Conservation (phyloP, 2,797 vertebrate species). For the Cynopterus sphinx region DNA sequence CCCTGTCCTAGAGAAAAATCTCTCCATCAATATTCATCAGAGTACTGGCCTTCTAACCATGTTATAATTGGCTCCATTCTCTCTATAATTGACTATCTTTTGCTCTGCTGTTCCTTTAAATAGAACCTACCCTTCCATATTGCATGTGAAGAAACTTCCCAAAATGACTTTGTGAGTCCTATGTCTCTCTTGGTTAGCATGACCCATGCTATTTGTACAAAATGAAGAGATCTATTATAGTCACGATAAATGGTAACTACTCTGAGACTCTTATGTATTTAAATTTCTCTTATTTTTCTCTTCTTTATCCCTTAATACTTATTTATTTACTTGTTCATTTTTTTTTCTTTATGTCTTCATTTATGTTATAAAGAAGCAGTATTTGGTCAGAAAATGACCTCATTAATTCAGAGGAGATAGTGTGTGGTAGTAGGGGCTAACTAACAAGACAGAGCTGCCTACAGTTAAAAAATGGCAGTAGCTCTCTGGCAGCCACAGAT, state of each 20-base stretch:
- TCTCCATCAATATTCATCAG: neutral
- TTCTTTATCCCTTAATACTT: neutral
- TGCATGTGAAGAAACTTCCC: neutral
- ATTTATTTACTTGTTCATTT: neutral
- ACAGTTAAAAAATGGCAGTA: neutral
- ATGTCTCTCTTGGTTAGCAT: neutral
- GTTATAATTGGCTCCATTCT: neutral
- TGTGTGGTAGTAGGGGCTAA: neutral
- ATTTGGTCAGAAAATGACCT: neutral
- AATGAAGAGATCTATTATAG: neutral
- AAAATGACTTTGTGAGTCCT: neutral
- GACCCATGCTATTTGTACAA: neutral
- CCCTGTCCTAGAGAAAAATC: neutral
- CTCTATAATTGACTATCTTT: neutral
- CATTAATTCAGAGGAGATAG: neutral
- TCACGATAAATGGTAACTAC: neutral
- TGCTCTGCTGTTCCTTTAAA: neutral
- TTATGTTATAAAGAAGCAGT: neutral
- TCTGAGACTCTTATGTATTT: neutral
- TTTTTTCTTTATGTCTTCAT: too few relatives aligned
- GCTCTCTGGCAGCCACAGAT: accelerated
- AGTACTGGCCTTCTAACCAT: neutral
- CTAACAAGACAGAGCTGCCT: neutral
- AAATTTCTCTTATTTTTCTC: neutral
- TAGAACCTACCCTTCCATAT: neutral